Evolutionary conservation across 2,888 invertebrate genomes (phyloP).

Genomic region (Rhaphigaster nebulosa): DNA sequence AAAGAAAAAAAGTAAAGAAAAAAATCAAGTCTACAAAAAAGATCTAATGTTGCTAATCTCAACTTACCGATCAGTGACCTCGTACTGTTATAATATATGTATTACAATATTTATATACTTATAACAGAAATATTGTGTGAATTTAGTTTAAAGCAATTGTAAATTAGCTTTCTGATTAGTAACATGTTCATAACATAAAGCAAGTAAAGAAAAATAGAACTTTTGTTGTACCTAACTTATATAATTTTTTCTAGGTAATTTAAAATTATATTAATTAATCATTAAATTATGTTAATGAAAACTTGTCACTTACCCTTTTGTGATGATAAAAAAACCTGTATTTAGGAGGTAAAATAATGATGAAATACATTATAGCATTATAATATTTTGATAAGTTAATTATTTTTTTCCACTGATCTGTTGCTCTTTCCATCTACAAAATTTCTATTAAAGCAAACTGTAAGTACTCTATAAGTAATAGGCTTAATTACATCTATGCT

Average conservation of each 20-base stretch:
- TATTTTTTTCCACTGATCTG: conserved; percentile 41
- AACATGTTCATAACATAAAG: conserved; percentile 7
- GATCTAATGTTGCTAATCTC: conserved; percentile 32
- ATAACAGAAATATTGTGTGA: conserved; percentile 6
- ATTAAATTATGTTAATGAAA: conserved; percentile 44
- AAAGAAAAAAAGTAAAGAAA: not conserved
- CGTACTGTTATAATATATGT: conserved; percentile 33
- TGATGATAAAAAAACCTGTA: conserved; percentile 36
- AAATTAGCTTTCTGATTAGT: conserved; percentile 10
- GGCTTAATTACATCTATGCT: conserved; percentile 38
- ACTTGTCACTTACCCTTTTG: conserved; percentile 39
- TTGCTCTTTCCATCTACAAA: conserved; percentile 39
- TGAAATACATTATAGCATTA: conserved; percentile 22
- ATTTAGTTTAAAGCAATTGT: conserved; percentile 9
- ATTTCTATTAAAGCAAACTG: conserved; percentile 2
- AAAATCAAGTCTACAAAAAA: conserved; percentile 17
- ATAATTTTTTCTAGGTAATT: not conserved
- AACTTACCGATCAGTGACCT: conserved; percentile 49
- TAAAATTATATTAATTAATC: conserved; percentile 6
- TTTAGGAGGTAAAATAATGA: conserved; percentile 36
- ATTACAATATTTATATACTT: conserved; percentile 23
- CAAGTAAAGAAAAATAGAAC: not conserved
- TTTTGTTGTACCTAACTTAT: conserved; percentile 19
- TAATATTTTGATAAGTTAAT: conserved; percentile 17
- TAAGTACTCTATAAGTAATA: conserved; percentile 26